These are phyloP conservation scores for Oenanthe melanoleuca DNA, from an alignment of 2,113 vertebrate genomes.

Conservation along the genomic window DNA sequence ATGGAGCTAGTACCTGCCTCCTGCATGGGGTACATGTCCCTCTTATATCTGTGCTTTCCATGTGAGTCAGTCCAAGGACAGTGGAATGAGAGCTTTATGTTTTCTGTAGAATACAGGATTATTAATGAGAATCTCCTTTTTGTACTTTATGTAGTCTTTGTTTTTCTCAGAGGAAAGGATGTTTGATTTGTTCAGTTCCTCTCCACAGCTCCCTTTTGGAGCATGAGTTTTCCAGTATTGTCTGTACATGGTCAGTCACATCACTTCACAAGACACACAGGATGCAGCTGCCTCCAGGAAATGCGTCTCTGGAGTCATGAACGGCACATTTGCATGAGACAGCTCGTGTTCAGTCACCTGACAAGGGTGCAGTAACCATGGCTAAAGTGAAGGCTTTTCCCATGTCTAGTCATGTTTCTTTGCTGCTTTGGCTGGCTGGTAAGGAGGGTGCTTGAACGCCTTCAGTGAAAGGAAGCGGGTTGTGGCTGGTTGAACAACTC, in stretches of 20 bases:
- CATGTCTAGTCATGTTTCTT: not conserved
- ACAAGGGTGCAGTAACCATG: not conserved
- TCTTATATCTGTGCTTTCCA: not conserved
- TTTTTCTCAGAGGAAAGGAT: not conserved
- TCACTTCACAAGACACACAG: not conserved
- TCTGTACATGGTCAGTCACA: not conserved
- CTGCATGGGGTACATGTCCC: accelerated
- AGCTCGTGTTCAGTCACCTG: not conserved
- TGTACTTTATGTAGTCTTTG: not conserved
- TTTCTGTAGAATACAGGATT: not conserved
- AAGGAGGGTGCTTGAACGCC: not conserved
- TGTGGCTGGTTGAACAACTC: not conserved
- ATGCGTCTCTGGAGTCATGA: not conserved
- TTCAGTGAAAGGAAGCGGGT: not conserved
- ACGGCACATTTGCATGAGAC: not conserved
- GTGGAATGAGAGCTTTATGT: accelerated
- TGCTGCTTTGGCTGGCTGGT: not conserved
- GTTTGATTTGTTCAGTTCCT: not conserved
- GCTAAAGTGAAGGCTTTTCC: not conserved
- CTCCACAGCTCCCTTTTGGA: not conserved
- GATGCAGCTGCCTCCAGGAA: not conserved
- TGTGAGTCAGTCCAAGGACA: not conserved
- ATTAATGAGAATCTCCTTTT: not conserved
- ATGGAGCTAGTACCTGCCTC: not conserved
- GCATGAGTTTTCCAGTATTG: not conserved